Base-by-base conservation (phyloP, 2,888 invertebrate genomes). In the Podotricha telesiphe region DNA sequence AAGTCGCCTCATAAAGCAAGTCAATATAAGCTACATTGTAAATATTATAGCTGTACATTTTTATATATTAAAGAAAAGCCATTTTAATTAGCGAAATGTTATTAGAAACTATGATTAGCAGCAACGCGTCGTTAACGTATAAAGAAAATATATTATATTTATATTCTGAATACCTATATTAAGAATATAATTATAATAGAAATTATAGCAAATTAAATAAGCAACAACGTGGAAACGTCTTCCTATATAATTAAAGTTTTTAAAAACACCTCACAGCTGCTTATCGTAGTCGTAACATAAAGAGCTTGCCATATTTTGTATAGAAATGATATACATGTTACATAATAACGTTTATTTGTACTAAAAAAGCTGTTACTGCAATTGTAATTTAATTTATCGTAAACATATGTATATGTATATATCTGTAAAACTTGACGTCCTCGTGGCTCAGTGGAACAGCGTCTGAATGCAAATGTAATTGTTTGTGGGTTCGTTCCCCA, bases 241-340 rank as follows among this genome's bases (percentile, higher is more conserved):
- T n/a, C n/a, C n/a, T n/a, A n/a, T n/a, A 28, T 28, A 28, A 28
- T 28, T 28, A 4, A 4, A 8, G 3, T 37, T 37, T 37, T 1
- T 37, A 37, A 13, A 11, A 11, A 55, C 13, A 55, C 17, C 34
- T 51, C 0, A 37, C 11, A 19, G 34, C 13, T 13, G 37, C 20
- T 19, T 17, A 13, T 19, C 13, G 15, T 34, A 48, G 19, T 62
- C 28, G 28, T 48, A 48, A 48, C 15, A 28, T 10, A n/a, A 42
- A 22, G 17, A 42, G 64, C 75, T 76, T 73, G 74, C 73, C 74
- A 76, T 78, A 73, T 59, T 73, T 75, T 78, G 59, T 58, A 66
- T 71, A 74, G 75, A 79, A 79, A 75, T 76, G 79, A 77, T 80
- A 80, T 80, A 78, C 53, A 66, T 17, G 17, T 5, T 34, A 55